Evolutionary conservation across 1,140 invertebrate species (phyloP).

Genomic region (Sinella curviseta): DNA sequence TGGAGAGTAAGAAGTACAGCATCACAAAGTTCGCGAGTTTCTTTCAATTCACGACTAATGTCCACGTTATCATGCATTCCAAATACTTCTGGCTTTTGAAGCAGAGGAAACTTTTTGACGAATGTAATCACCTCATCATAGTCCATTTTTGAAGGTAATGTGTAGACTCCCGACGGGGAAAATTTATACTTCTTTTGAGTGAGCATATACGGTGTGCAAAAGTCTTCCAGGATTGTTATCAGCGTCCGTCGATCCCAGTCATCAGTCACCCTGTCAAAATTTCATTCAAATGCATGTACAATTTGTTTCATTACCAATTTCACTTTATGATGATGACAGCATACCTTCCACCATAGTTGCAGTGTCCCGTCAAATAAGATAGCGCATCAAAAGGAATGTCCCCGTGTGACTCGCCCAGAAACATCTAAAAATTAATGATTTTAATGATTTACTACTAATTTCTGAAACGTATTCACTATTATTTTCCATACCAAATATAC

Average conservation of each 20-base stretch:
- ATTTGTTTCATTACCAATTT: too few relatives aligned
- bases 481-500: too few relatives aligned
- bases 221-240: conserved; percentile 73
- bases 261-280: conserved; percentile 88
- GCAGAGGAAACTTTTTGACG: conserved; percentile 71
- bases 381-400: conserved; percentile 80
- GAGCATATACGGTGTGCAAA: conserved; percentile 72
- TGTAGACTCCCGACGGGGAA: conserved; percentile 76
- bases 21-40: conserved; percentile 59
- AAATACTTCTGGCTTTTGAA: conserved; percentile 78
- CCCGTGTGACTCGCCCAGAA: background rate
- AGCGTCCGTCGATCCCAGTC: conserved; percentile 81
- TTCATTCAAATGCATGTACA: too few relatives aligned
- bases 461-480: background rate
- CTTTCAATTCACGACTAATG: conserved; percentile 87
- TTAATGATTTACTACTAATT: background rate
- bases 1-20: conserved; percentile 38
- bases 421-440: background rate
- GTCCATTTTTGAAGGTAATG: conserved; percentile 68
- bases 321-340: too few relatives aligned
- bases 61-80: conserved; percentile 89
- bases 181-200: conserved; percentile 65
- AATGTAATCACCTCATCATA: conserved; percentile 73
- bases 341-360: conserved; percentile 95
- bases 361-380: conserved; percentile 85